Percentiles rank a stretch among this genome's conserved stretches.
These are phyloP conservation scores for Liasis olivaceus DNA, from an alignment of 2,797 vertebrate species.

Conservation along the genomic window DNA sequence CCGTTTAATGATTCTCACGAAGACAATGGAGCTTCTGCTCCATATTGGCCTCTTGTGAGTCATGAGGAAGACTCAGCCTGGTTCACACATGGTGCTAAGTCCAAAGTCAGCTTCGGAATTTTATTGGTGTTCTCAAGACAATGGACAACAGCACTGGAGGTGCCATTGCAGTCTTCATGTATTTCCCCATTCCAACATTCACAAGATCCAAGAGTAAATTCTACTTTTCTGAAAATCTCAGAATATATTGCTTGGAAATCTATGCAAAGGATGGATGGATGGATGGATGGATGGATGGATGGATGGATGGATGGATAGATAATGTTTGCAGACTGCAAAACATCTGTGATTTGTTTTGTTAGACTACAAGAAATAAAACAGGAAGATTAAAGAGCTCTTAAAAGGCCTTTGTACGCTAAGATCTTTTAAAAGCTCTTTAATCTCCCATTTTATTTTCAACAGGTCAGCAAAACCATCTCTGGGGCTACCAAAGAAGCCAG, in stretches of 20 bases:
- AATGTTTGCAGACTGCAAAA: not conserved
- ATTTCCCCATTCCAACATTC: not conserved
- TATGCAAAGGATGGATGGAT: not conserved
- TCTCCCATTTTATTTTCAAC: conserved; percentile 15
- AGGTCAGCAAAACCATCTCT: not conserved
- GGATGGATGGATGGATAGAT: not conserved
- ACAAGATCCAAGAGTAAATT: not conserved
- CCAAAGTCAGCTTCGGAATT: not conserved
- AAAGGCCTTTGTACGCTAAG: not conserved
- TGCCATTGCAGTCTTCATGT: not conserved
- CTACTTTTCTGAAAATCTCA: not conserved
- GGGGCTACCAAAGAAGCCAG: not conserved
- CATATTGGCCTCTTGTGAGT: not conserved
- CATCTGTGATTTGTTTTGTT: conserved; percentile 28
- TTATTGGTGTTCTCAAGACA: not conserved
- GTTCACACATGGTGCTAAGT: not conserved
- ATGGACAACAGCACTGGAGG: not conserved
- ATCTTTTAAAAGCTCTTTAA: conserved; percentile 22
- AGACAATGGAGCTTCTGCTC: not conserved
- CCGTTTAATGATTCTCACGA: not conserved
- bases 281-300: not conserved
- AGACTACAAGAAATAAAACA: not conserved
- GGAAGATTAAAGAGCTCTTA: not conserved
- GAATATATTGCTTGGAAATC: not conserved
- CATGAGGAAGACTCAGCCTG: not conserved